Base-by-base conservation (phyloP, 2,113 vertebrate genomes). In the Cyprinus carpio region DNA sequence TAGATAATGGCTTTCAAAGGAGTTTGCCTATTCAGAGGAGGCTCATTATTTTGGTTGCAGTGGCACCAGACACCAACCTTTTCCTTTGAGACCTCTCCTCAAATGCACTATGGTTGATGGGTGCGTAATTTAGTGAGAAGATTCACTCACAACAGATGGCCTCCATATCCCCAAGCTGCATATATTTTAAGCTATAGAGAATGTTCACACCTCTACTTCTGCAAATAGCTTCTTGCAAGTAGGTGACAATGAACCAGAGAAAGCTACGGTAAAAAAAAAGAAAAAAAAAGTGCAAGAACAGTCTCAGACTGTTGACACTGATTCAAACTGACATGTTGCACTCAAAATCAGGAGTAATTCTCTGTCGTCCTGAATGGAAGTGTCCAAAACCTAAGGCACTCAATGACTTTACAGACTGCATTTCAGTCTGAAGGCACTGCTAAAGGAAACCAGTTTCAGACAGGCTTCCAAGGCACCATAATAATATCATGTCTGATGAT, bases 41-140 rank as follows among this genome's bases (percentile, higher is more conserved):
- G 93, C 91, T 92, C 87, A 85, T 93, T 94, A 94, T 89, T 88
- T 89, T 87, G 51, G 85, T 4, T 60, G 81, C 88, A 85, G 86
- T 87, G 51, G 85, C 4, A 60, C 83, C 87, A 85, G 85, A 91
- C 90, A 92, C 93, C 91, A 92, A 86, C 67, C 23, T 37, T 34
- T 85, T 64, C 90, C 74, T 87, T 78, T 81, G 92, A 90, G 90
- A 91, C 60, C 46, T 62, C 83, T 91, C 88, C 77, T 72, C 31
- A 83, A 43, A 83, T 65, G 80, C 29, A 37, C 74, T 25, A 4
- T 64, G 54, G 18, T 18, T n/a, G 69, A 72, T 83, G 25, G 58
- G 40, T 76, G 51, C 72, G 51, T 78, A 4, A 16, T 87, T 9
- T 31, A 83, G 51, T 27, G n/a, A 72, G 20, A 58, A 72, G 16